Evolutionary conservation across 2,113 vertebrate species (phyloP).

Genomic region (Heterotilapia buettikoferi): DNA sequence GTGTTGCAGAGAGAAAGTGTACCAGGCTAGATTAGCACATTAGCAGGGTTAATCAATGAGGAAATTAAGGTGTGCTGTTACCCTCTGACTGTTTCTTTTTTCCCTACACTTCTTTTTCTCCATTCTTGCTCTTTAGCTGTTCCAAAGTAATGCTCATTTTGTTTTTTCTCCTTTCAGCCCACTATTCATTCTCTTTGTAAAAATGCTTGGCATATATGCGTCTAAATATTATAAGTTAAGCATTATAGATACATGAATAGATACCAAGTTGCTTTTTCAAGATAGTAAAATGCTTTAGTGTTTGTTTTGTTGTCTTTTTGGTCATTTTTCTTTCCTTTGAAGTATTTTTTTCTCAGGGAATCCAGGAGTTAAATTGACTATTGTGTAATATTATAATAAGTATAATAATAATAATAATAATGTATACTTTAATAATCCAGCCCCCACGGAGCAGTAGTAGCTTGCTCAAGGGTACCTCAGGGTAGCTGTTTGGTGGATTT

Average conservation of each 20-base stretch:
- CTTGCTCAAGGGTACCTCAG: background rate
- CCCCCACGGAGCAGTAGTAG: background rate
- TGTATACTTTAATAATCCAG: background rate
- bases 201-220: background rate
- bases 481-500: background rate
- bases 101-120: background rate
- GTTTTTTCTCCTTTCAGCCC: background rate
- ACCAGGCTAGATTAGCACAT: slow-evolving; percentile 63
- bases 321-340: background rate
- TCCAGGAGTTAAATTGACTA: background rate
- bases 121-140: background rate
- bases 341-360: background rate
- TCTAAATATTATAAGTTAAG: background rate
- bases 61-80: slow-evolving; percentile 58
- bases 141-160: background rate
- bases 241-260: background rate
- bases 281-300: background rate
- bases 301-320: background rate
- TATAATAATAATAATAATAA: background rate
- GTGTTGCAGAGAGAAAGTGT: slow-evolving; percentile 60
- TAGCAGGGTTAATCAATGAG: slow-evolving; percentile 68
- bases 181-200: background rate
- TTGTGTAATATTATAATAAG: background rate
- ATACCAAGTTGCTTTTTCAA: background rate
- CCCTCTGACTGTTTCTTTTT: slow-evolving; percentile 30